Evolutionary conservation across 2,888 invertebrate species (phyloP), one percentile per base, ranked within the genome.

Genomic region (Dicyrtomina minuta): DNA sequence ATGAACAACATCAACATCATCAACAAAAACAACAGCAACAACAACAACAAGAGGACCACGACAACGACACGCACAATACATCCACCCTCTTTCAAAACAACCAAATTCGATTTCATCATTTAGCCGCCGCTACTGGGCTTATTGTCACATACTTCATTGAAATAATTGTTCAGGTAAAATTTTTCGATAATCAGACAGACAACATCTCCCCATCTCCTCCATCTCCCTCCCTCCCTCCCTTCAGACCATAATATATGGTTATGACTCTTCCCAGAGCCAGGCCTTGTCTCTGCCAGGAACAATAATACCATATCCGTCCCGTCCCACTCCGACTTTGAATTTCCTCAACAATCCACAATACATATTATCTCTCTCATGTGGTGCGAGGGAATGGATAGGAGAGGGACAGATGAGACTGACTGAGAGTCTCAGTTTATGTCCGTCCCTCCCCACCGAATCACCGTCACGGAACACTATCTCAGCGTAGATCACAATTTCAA

Each of bases 121-220:
- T 76, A 58, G 60, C 72, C 49, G 72, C 72, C 49, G 75, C 76
- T 56, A 74, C 77, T 53, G 72, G 74, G 65, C 77, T 77, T 61
- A 73, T 78, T 69, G 69, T 76, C 62, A 75, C 77, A 65, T 78
- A 78, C 70, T 72, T 78, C 66, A 75, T 76, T 72, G 78, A 78
- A 71, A 74, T 73, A n/a, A 70, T 72, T 24, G 74, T 78, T 65
- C 77, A 78, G 74, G 78, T 78, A 70, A 68, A 70, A 43, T 53
- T 27, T 43, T 60, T 20, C 43, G n/a, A 39, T 33, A 33, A 33
- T 59, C 20, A 1, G 12, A 4, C 17, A 15, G 10, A 60, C 24
- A 60, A n/a, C n/a, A 43, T 43, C 26, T 13, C 22, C 26, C 33
- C 33, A 33, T n/a, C n/a, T n/a, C 6, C 17, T 12, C 49, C 12